Evolutionary conservation across 23 tunicate species (phyloP), one percentile per base, ranked within the genome.

Genomic region (Oikopleura dioica): DNA sequence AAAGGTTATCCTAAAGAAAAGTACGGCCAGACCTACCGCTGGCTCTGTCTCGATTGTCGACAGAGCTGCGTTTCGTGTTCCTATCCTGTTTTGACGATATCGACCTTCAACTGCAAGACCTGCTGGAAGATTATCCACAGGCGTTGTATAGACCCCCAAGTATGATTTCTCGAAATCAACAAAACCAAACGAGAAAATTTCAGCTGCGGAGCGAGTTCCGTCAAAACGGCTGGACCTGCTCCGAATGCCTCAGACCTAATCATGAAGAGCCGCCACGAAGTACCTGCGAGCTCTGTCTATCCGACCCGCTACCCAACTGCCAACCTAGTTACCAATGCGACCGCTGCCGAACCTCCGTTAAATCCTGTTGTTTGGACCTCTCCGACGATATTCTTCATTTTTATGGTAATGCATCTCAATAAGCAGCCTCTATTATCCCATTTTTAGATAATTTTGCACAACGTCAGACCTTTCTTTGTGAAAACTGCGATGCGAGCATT

Each of bases 51-150:
- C 4, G 33, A 63, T 24, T 63, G 72, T 63, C 29, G 72, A 2
- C 72, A 63, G 26, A 63, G 32, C 5, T 63, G 72, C 72, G 33
- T 63, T 63, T 63, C 72, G 26, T 63, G 72, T 63, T 63, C 72
- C 26, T 63, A 21, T 28, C 32, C 72, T 2, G 26, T 63, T 31
- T 23, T 63, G 33, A 12, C 72, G 33, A 63, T 12, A 23, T 31
- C 16, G 26, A 63, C 33, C 5, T 63, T 63, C 72, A 63, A 63
- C 4, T 63, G 72, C 33, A 23, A 12, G 4, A 23, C 16, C 16
- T 63, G 72, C 33, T 63, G 72, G 72, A 23, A 31, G 26, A 63
- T 63, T 28, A 63, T 63, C 33, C 72, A 63, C 26, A 23, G 33
- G 26, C 72, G 33, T 12, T 63, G 72, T 63, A 31, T 63, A 2